Conservation (phyloP, 2,797 vertebrate species). For the Xyrichtys novacula region DNA sequence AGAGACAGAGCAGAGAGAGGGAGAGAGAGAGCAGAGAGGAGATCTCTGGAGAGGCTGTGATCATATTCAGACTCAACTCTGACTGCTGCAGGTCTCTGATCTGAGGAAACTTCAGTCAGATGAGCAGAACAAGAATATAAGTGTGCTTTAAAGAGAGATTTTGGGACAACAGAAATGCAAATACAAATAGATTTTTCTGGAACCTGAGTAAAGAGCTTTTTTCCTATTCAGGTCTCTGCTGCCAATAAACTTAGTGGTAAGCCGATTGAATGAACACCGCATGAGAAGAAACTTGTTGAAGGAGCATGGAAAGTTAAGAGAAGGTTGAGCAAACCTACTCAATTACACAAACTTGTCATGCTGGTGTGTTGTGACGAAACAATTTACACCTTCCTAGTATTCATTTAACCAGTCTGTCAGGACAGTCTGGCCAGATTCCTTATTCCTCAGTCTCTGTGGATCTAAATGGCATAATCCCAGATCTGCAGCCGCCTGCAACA, state of each 20-base stretch:
- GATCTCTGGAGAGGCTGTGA: slow-evolving; percentile 5
- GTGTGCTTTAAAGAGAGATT: neutral
- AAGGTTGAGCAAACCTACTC: too few relatives aligned
- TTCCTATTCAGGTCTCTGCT: too few relatives aligned
- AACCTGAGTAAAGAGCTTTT: too few relatives aligned
- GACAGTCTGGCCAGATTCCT: too few relatives aligned
- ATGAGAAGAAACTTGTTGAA: too few relatives aligned
- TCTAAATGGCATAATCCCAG: slow-evolving; percentile 10
- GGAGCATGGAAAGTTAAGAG: too few relatives aligned
- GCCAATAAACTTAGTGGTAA: too few relatives aligned
- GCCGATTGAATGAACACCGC: too few relatives aligned
- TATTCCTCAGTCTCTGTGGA: neutral
- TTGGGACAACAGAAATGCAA: too few relatives aligned
- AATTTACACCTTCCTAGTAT: neutral
- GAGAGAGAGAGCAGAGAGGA: neutral
- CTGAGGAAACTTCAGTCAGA: neutral
- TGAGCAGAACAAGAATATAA: neutral
- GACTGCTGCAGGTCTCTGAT: slow-evolving; percentile 4
- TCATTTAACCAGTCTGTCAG: neutral
- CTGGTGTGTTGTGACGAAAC: neutral
- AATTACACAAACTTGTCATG: too few relatives aligned
- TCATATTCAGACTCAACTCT: neutral
- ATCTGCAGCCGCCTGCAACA: slow-evolving; percentile 17
- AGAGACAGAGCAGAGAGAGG: slow-evolving; percentile 14
- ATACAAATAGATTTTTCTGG: too few relatives aligned